Percentiles rank a stretch among this genome's conserved stretches.
These are phyloP conservation scores for Oasisia sp. DNA, from an alignment of 2,888 invertebrate genomes.

Conservation along the genomic window DNA sequence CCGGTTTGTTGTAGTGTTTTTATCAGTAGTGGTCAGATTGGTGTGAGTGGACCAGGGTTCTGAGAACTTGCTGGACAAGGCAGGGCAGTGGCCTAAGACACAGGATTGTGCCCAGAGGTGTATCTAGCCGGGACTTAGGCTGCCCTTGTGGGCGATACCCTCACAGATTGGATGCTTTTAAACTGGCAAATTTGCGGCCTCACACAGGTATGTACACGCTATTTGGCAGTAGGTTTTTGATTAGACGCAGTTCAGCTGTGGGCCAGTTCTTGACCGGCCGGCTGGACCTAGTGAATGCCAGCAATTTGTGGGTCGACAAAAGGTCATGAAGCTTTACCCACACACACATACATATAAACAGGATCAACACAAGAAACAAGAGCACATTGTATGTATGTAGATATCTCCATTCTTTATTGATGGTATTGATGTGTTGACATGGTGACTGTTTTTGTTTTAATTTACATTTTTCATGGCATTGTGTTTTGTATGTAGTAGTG, in stretches of 20 bases:
- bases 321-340: background rate
- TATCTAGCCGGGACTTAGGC: background rate
- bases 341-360: background rate
- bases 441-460: background rate
- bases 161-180: conserved; percentile 13
- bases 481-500: background rate
- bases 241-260: background rate
- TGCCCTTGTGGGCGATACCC: background rate
- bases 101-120: background rate
- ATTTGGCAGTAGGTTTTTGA: background rate
- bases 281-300: background rate
- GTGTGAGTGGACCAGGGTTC: background rate
- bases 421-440: background rate
- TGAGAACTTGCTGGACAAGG: background rate
- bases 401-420: background rate
- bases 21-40: background rate
- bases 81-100: background rate
- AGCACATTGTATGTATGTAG: no score
- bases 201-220: background rate
- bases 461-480: background rate
- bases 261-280: background rate
- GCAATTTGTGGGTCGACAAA: background rate
- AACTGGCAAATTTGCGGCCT: background rate
- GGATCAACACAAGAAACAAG: background rate
- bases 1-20: background rate